Evolutionary conservation across 2,888 invertebrate species (phyloP), one percentile per base, ranked within the genome.

Genomic region (Thumatha senex): DNA sequence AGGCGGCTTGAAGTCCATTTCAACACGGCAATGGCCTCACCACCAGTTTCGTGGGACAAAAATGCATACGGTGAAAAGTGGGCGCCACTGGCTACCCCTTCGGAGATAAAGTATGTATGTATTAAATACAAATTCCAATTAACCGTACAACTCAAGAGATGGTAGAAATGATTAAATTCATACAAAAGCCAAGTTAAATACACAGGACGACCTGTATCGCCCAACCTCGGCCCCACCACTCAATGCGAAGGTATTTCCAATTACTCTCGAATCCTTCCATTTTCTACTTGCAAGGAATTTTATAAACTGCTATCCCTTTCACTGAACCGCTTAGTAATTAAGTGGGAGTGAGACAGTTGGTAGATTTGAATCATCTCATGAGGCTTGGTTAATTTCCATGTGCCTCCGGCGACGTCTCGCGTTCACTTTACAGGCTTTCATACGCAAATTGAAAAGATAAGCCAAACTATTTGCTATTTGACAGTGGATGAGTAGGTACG

Each of bases 171-270:
- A 88, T 87, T 86, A 85, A 87, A 83, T 79, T 77, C 80, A 80
- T 79, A 86, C 86, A 87, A 88, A 84, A 82, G 84, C 64, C 78
- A 76, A 77, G 80, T 80, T 80, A 82, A 81, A 81, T 82, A 84
- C 79, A 72, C 78, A 52, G 18, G 64, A 64, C 75, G 76, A 75
- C 80, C 77, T 81, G 82, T 81, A 78, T 84, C 81, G 76, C 72
- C 36, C 36, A 67, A 86, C 85, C 88, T 84, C 88, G 76, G 80
- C 48, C 54, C 71, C 80, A 72, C 77, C 80, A 82, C 82, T 87
- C 86, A 85, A 88, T 86, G 82, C 79, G 67, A 79, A 86, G 90
- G 91, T 88, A 92, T 92, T 92, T 91, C 86, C 92, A 92, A 92
- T 92, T 92, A 92, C 88, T 86, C 84, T 82, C 79, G 82, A 88